These are phyloP conservation scores for Pelecanoides urinatrix DNA, from an alignment of 2,113 vertebrate species.

Conservation along the genomic window DNA sequence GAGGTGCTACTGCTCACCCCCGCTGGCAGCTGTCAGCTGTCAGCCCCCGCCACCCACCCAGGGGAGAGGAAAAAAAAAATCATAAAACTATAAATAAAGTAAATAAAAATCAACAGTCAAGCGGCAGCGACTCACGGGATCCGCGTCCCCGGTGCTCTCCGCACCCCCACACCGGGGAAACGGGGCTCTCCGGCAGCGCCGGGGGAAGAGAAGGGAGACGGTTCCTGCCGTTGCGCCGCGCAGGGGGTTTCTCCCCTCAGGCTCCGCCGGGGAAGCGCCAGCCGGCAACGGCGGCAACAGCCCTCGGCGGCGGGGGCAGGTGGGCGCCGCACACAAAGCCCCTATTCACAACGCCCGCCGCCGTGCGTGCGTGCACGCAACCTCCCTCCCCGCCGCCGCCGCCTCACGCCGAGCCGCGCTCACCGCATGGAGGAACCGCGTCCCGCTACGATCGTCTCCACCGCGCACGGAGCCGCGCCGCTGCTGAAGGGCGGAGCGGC, in stretches of 20 bases:
- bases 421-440: neutral
- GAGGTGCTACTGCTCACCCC: neutral
- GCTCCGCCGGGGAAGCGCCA: neutral
- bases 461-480: neutral
- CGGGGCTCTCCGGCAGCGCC: neutral
- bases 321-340: conserved; percentile 30
- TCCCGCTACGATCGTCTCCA: neutral
- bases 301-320: neutral
- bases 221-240: neutral
- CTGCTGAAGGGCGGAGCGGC: too few species aligned
- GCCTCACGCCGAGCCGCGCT: neutral
- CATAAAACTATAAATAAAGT: neutral
- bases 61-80: neutral
- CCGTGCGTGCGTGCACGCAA: neutral
- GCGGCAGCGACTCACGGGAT: neutral
- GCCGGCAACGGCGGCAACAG: neutral
- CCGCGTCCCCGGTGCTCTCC: neutral
- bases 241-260: neutral
- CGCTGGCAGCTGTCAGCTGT: neutral
- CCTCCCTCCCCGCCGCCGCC: neutral
- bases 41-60: neutral
- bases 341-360: neutral
- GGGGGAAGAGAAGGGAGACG: neutral
- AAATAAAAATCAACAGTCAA: neutral
- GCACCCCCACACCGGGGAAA: neutral